phyloP scores from a whole-genome alignment of 2,113 vertebrate genomes.

The Oncorhynchus masou region DNA sequence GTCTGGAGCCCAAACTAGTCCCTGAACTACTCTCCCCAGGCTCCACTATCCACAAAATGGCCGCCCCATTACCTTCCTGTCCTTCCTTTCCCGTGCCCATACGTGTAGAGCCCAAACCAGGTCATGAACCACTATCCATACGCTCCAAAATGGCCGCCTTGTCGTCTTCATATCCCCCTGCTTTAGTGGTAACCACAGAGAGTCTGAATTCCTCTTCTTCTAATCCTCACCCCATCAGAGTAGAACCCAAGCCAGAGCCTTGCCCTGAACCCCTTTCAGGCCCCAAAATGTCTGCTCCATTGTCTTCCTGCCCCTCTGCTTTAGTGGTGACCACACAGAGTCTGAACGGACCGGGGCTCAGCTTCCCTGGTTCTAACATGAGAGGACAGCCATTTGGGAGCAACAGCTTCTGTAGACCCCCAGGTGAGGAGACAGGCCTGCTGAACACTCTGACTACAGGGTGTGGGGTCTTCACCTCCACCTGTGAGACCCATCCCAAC shows the following conservation, averaged over 20 bases:
- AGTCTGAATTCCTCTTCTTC: too few relatives aligned
- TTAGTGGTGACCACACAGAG: conserved; percentile 74
- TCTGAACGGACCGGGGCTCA: conserved; percentile 52
- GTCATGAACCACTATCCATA: conserved; percentile 25
- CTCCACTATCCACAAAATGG: too few relatives aligned
- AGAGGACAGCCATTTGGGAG: conserved; percentile 31
- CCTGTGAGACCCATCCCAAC: conserved; percentile 54
- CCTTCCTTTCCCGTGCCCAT: background rate
- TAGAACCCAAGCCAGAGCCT: conserved; percentile 28
- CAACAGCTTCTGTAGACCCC: conserved; percentile 51
- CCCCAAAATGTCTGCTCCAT: conserved; percentile 34
- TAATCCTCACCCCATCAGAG: conserved; percentile 42
- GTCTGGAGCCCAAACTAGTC: too few relatives aligned
- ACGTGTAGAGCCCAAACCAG: conserved; percentile 2
- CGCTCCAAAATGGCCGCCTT: conserved; percentile 17
- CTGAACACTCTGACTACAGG: conserved; percentile 30
- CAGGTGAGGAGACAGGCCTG: conserved; percentile 31
- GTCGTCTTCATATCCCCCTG: too few relatives aligned
- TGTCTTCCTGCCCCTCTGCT: conserved; percentile 33
- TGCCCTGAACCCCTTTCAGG: background rate
- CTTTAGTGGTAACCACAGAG: too few relatives aligned
- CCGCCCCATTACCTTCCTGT: too few relatives aligned
- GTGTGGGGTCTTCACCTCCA: conserved; percentile 60
- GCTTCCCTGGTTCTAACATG: conserved; percentile 35
- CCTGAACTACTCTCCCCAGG: too few relatives aligned